Evolutionary conservation across 2,888 invertebrate genomes (phyloP).

Genomic region (Corbicula japonica): DNA sequence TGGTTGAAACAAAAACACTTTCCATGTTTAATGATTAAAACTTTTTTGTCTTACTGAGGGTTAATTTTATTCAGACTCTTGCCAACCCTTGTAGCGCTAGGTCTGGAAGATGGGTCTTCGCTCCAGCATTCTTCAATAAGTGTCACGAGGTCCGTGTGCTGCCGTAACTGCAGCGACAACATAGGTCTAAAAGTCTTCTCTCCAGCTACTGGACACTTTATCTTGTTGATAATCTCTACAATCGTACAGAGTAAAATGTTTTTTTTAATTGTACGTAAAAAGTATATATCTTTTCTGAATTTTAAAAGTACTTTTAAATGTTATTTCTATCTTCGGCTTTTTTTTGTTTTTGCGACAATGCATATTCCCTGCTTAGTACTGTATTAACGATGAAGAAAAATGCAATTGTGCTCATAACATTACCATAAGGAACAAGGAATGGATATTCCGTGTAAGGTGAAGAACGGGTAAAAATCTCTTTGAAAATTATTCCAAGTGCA

Average conservation of each 20-base stretch:
- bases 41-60: conserved; percentile 72
- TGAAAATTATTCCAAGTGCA: conserved; percentile 79
- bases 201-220: conserved; percentile 56
- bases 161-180: conserved; percentile 70
- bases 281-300: no score
- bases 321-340: no score
- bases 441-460: conserved; percentile 79
- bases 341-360: neutral
- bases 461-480: conserved; percentile 80
- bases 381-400: no score
- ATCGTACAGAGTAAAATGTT: no score
- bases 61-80: conserved; percentile 78
- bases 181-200: conserved; percentile 73
- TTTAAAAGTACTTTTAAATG: no score
- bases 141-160: conserved; percentile 70
- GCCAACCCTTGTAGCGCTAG: conserved; percentile 71
- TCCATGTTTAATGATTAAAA: no score
- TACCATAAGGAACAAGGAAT: conserved; percentile 64
- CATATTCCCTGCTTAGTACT: no score
- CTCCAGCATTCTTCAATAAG: conserved; percentile 80
- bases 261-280: no score
- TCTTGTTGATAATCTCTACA: conserved; percentile 74
- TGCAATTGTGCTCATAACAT: no score
- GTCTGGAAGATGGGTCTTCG: conserved; percentile 76
- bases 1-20: no score